phyloP scores from a whole-genome alignment of 2,888 invertebrate species.

The Oeneis ivallda region DNA sequence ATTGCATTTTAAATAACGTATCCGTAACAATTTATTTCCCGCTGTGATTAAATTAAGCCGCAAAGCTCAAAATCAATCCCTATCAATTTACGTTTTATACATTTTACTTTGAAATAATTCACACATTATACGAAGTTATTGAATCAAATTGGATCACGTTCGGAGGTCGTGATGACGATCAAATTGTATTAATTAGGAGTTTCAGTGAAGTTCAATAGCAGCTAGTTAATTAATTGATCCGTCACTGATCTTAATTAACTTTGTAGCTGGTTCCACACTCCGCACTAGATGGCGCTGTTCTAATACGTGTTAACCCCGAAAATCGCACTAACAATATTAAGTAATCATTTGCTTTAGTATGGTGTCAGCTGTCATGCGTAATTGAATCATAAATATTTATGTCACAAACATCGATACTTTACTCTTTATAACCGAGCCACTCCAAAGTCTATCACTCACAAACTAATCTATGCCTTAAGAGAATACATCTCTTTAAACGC shows the following conservation, averaged over 20 bases:
- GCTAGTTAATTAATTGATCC: constrained; percentile 71
- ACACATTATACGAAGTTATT: constrained; percentile 17
- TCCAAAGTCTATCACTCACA: no score
- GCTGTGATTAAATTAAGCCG: constrained; percentile 14
- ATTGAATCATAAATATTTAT: no score
- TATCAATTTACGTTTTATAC: constrained; percentile 16
- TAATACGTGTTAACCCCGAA: no score
- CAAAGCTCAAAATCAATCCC: constrained; percentile 16
- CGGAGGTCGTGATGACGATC: constrained; percentile 65
- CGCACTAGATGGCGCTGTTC: neutral
- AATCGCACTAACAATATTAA: neutral
- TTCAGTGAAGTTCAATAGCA: constrained; percentile 58
- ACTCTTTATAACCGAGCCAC: no score
- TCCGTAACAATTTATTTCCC: constrained; percentile 7
- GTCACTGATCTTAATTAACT: constrained; percentile 78
- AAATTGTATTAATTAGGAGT: constrained; percentile 76
- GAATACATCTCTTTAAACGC: no score
- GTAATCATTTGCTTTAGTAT: neutral
- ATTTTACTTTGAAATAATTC: constrained; percentile 17
- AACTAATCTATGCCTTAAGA: no score
- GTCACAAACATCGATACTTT: no score
- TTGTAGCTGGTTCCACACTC: constrained; percentile 48
- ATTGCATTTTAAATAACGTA: constrained; percentile 8
- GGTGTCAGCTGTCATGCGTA: neutral
- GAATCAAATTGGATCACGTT: constrained; percentile 17